A percentile compares a stretch with the other conserved stretches of the same genome.
Conservation (phyloP, 2,113 vertebrate species). For the Suncus etruscus region DNA sequence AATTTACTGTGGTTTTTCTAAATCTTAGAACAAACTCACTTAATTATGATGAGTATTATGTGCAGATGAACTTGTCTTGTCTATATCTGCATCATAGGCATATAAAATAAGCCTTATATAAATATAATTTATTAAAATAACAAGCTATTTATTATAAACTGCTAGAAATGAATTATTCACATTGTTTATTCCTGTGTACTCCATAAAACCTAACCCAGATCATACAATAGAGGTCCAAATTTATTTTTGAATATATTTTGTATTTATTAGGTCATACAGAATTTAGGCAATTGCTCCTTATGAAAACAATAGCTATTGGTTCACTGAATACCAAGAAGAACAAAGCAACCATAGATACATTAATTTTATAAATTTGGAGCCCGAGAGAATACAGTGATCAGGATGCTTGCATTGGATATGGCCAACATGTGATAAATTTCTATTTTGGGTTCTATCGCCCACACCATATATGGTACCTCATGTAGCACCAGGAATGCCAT, state of each 20-base stretch:
- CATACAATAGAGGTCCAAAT: not conserved
- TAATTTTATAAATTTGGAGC: not conserved
- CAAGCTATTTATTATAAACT: not conserved
- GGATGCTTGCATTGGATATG: too few relatives aligned
- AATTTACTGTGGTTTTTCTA: constrained; percentile 17
- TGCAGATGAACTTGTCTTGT: not conserved
- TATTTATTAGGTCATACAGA: not conserved
- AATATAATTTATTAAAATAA: not conserved
- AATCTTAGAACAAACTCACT: not conserved
- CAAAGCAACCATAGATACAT: constrained; percentile 16
- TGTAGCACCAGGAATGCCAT: too few relatives aligned
- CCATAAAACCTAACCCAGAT: not conserved
- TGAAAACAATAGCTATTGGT: not conserved
- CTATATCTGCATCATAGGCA: not conserved
- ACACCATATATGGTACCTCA: too few relatives aligned
- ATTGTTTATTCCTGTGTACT: not conserved
- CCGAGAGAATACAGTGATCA: too few relatives aligned
- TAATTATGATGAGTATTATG: constrained; percentile 39
- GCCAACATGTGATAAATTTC: too few relatives aligned
- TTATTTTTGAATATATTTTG: not conserved
- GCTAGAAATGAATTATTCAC: not conserved
- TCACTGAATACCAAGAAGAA: not conserved
- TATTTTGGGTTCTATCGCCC: too few relatives aligned
- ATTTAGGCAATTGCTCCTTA: constrained; percentile 30
- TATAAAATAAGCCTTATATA: not conserved